Evolutionary conservation across 2,888 invertebrate species (phyloP).

Genomic region (Aspidapion aeneum): DNA sequence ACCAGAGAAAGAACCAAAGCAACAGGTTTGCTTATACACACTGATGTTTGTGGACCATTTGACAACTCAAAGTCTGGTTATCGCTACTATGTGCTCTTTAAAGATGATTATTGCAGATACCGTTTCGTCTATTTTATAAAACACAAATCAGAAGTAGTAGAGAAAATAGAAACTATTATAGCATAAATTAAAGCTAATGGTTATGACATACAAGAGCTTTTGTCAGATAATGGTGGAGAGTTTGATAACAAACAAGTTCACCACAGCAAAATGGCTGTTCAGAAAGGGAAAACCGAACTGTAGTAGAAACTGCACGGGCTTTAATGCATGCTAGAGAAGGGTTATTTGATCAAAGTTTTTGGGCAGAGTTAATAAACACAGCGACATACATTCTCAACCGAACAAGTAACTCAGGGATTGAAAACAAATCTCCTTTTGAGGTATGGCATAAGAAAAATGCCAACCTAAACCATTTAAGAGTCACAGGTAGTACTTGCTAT

Average conservation of each 20-base stretch:
- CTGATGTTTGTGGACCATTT: constrained; percentile 9
- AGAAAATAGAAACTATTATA: background rate
- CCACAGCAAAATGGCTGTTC: background rate
- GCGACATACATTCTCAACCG: background rate
- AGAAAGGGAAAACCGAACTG: background rate
- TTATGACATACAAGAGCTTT: background rate
- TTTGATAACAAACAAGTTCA: background rate
- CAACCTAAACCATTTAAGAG: too few species aligned
- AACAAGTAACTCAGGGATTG: background rate
- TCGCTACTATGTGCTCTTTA: constrained; percentile 2
- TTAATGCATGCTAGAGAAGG: background rate
- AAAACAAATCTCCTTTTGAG: background rate
- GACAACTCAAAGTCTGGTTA: background rate
- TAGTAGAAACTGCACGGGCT: background rate
- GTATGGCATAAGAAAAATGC: background rate
- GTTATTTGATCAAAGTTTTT: background rate
- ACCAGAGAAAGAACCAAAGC: constrained; percentile 1
- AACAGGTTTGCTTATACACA: background rate
- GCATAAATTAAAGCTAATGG: background rate
- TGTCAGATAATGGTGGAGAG: background rate
- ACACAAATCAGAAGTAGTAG: constrained; percentile 5
- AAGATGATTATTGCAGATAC: constrained; percentile 5
- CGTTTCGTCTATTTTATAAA: background rate
- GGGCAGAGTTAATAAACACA: background rate
- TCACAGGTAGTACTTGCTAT: too few species aligned